These are phyloP conservation scores for Chaetodon auriga DNA, from an alignment of 2,113 vertebrate genomes.

Conservation along the genomic window DNA sequence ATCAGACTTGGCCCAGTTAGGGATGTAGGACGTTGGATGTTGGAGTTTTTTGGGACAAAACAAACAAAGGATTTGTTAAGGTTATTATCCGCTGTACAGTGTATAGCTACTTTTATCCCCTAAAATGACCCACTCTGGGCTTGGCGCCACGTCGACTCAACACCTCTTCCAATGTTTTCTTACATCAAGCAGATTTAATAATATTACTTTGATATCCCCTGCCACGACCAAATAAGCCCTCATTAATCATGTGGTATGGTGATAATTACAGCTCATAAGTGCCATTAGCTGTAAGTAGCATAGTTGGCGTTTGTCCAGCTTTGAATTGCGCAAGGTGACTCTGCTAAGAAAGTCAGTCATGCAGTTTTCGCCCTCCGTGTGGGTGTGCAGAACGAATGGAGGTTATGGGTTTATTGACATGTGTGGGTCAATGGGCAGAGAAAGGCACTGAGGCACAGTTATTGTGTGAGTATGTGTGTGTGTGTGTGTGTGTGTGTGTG, in stretches of 20 bases:
- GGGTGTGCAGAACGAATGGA: not conserved
- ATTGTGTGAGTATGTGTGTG: not conserved
- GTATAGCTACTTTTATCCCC: conserved; percentile 4
- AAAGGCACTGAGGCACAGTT: not conserved
- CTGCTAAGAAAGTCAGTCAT: conserved; percentile 18
- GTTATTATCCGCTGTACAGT: conserved; percentile 11
- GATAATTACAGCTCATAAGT: conserved; percentile 53
- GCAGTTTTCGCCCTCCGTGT: not conserved
- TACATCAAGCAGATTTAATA: conserved; percentile 40
- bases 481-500: too few relatives aligned
- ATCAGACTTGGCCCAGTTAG: conserved; percentile 12
- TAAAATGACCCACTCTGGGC: conserved; percentile 22
- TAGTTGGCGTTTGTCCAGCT: conserved; percentile 52
- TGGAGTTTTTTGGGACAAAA: conserved; percentile 11
- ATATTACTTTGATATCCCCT: conserved; percentile 35
- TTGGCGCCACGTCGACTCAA: not conserved
- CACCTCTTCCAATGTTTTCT: conserved; percentile 20
- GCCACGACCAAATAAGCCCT: conserved; percentile 9
- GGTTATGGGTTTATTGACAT: conserved; percentile 40
- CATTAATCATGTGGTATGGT: conserved; percentile 57
- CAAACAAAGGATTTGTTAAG: conserved; percentile 8
- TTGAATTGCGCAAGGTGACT: conserved; percentile 56
- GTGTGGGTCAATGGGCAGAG: conserved; percentile 23
- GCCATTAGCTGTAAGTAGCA: conserved; percentile 54
- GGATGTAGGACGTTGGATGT: conserved; percentile 11